Evolutionary conservation across 1,140 invertebrate species (phyloP).

Genomic region (Heliconius congener): DNA sequence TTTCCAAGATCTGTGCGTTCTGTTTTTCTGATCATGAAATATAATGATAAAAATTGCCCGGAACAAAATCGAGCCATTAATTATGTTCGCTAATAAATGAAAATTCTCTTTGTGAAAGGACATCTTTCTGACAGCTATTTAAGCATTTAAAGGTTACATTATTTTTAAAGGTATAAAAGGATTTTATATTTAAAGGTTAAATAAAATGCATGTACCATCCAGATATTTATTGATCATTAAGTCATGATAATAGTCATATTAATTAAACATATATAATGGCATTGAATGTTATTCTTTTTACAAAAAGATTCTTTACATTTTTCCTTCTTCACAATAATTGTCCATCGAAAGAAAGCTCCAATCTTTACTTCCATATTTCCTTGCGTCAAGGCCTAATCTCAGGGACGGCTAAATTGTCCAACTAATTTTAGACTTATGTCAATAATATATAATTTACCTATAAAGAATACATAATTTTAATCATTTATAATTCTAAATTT

Average conservation of each 20-base stretch:
- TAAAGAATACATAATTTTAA: background rate
- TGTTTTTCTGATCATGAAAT: too few species aligned
- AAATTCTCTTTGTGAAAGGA: too few species aligned
- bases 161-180: too few species aligned
- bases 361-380: background rate
- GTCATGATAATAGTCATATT: background rate
- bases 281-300: background rate
- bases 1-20: too few species aligned
- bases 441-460: background rate
- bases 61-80: too few species aligned
- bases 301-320: background rate
- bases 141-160: too few species aligned
- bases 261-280: background rate
- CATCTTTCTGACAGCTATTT: too few species aligned
- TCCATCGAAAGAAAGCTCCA: background rate
- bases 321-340: background rate
- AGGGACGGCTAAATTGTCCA: slow-evolving; percentile 9
- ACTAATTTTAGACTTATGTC: background rate
- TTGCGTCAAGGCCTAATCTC: background rate
- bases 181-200: background rate
- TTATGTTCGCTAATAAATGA: too few species aligned
- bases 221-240: background rate
- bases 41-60: too few species aligned
- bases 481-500: background rate
- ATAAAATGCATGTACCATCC: background rate